These are phyloP conservation scores for Hemitrygon akajei DNA, from an alignment of 2,797 vertebrate species.

Conservation along the genomic window DNA sequence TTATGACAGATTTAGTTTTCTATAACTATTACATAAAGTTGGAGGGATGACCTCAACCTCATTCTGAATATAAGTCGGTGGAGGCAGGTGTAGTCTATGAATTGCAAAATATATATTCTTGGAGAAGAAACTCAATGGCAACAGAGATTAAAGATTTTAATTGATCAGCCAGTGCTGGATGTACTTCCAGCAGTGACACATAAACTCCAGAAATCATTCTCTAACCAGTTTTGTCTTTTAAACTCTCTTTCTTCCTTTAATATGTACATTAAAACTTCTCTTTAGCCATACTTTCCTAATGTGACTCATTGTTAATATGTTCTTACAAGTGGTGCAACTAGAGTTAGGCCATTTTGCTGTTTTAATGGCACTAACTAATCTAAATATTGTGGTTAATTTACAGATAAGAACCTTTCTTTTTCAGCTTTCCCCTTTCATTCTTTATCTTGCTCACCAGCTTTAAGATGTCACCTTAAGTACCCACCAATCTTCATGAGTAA, in stretches of 20 bases:
- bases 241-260: neutral
- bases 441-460: neutral
- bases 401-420: neutral
- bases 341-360: neutral
- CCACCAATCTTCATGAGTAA: neutral
- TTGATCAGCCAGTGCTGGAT: neutral
- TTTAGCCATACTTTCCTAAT: neutral
- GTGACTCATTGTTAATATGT: neutral
- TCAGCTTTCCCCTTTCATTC: neutral
- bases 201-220: neutral
- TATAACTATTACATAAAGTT: slow-evolving; percentile 22
- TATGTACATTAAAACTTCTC: neutral
- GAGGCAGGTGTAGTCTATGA: too few species aligned
- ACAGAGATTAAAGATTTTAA: neutral
- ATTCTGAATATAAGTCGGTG: neutral
- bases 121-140: neutral
- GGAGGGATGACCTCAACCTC: neutral
- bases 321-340: neutral
- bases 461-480: neutral
- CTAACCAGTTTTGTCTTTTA: neutral
- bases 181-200: neutral
- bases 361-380: neutral
- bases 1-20: slow-evolving; percentile 12
- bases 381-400: neutral
- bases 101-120: neutral